phyloP scores from a whole-genome alignment of 1,140 invertebrate species.

The Eciton burchellii region DNA sequence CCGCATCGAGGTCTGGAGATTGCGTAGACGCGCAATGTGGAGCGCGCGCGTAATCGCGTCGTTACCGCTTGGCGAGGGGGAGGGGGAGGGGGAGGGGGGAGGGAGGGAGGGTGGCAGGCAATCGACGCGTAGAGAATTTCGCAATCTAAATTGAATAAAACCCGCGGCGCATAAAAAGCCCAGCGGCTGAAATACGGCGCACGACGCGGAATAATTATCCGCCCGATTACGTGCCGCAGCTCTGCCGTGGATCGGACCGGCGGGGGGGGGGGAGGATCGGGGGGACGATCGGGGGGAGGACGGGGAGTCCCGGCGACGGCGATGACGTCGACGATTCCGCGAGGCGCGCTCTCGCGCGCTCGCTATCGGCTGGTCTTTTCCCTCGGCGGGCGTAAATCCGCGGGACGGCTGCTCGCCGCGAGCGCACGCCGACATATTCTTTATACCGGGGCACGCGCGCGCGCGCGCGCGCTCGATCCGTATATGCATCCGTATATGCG shows the following conservation, averaged over 20 bases:
- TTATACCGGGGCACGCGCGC: constrained; percentile 81
- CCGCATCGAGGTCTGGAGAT: not conserved
- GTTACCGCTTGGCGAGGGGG: no score
- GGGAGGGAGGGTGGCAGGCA: not conserved
- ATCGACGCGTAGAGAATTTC: constrained; percentile 11
- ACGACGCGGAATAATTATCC: constrained; percentile 32
- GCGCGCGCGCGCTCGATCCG: constrained; percentile 78
- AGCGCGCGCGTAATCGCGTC: constrained; percentile 17
- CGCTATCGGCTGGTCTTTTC: constrained; percentile 20
- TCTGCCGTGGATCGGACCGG: not conserved
- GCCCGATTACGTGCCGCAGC: constrained; percentile 17
- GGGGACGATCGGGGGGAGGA: no score
- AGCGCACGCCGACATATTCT: constrained; percentile 71
- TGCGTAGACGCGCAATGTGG: constrained; percentile 7
- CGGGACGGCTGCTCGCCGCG: not conserved
- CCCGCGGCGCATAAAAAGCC: not conserved
- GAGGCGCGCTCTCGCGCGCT: not conserved
- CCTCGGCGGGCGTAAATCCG: constrained; percentile 19
- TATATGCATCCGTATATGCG: constrained; percentile 80
- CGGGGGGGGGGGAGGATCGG: no score
- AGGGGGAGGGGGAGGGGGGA: no score
- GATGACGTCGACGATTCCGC: constrained; percentile 16
- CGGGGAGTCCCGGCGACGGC: no score
- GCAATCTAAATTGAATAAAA: constrained; percentile 54
- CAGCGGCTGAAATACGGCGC: not conserved